Conservation (phyloP, 2,797 vertebrate genomes). For the Perodicticus potto region DNA sequence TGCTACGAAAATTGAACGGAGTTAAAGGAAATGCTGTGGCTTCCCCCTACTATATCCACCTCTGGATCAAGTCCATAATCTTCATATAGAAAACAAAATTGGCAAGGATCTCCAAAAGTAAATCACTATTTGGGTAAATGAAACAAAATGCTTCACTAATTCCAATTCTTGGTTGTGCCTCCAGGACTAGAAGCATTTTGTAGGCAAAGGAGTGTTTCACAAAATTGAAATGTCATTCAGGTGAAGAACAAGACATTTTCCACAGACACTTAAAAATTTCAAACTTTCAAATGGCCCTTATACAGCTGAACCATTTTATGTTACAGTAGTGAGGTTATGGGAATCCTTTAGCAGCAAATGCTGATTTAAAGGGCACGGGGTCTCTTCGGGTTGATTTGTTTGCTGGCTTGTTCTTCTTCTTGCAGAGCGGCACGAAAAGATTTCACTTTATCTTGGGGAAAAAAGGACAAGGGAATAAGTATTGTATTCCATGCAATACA, state of each 20-base stretch:
- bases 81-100: constrained; percentile 84
- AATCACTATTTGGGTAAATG: constrained; percentile 86
- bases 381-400: constrained; percentile 97
- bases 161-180: constrained; percentile 87
- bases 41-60: constrained; percentile 67
- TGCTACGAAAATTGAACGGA: constrained; percentile 84
- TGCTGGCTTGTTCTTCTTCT: constrained; percentile 98
- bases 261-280: constrained; percentile 89
- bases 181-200: constrained; percentile 89
- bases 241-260: constrained; percentile 87
- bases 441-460: constrained; percentile 96
- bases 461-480: constrained; percentile 74
- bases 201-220: constrained; percentile 88
- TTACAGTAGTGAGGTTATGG: constrained; percentile 86
- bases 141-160: constrained; percentile 89
- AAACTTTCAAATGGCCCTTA: constrained; percentile 89
- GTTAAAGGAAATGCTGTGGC: constrained; percentile 85
- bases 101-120: constrained; percentile 87
- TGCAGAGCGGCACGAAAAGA: constrained; percentile 96
- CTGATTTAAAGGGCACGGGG: constrained; percentile 91
- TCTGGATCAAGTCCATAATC: constrained; percentile 85
- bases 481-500: constrained; percentile 13
- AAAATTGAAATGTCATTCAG: constrained; percentile 89
- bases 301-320: constrained; percentile 86
- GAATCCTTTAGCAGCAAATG: constrained; percentile 86